phyloP scores from a whole-genome alignment of 2,113 vertebrate genomes.

The Bos taurus region DNA sequence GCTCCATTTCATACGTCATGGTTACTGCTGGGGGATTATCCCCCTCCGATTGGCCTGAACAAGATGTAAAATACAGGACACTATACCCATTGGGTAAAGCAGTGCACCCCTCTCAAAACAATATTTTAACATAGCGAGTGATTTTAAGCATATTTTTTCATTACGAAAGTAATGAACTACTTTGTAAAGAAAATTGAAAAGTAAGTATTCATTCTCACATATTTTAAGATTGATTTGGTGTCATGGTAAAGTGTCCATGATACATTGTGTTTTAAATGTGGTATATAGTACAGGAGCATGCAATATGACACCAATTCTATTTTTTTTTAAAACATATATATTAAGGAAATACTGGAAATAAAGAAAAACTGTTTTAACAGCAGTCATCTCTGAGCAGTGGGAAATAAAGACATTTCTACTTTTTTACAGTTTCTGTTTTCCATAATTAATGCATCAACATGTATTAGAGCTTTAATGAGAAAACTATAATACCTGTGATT shows the following conservation, averaged over 20 bases:
- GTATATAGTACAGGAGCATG: background rate
- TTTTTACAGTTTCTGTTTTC: background rate
- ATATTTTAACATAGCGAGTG: background rate
- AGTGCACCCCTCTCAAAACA: background rate
- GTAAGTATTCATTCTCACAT: background rate
- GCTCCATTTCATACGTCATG: background rate
- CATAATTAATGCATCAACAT: background rate
- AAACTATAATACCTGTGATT: background rate
- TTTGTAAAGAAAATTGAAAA: constrained; percentile 2
- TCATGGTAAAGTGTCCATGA: background rate
- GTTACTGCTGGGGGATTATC: background rate
- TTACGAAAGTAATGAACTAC: background rate
- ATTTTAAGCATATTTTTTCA: background rate
- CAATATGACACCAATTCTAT: background rate
- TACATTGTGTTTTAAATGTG: background rate
- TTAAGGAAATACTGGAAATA: background rate
- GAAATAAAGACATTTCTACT: background rate
- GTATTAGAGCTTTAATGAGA: background rate
- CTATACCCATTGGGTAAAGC: background rate
- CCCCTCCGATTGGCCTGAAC: background rate
- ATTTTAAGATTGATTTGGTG: background rate
- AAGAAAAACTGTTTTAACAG: background rate
- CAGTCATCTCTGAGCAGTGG: background rate
- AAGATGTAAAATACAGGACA: background rate
- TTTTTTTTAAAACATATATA: background rate